Evolutionary conservation across 2,888 invertebrate genomes (phyloP), one percentile per base, ranked within the genome.

Genomic region (Lithophane ornitopus): DNA sequence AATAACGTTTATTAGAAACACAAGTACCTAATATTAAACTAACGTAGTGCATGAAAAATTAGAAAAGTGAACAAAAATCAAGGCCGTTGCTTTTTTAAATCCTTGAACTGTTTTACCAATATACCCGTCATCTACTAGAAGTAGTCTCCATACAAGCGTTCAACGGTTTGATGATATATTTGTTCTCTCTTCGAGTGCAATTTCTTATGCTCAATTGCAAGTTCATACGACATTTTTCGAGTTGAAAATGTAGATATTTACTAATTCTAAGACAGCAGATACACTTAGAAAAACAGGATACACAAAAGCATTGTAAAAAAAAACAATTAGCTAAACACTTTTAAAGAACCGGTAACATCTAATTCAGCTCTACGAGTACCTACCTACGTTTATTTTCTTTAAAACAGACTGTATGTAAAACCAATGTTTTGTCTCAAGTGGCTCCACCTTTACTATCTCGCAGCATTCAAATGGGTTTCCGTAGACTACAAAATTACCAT

Each of bases 391-490:
- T 34, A 3, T 72, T n/a, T 44, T 59, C 19, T 63, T 41, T 59
- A 41, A 52, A 65, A 58, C 71, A 68, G 19, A 41, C 63, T 68
- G 54, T 28, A 44, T 68, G 63, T 68, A 71, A 72, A 62, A 61
- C 49, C 68, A 71, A 71, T 69, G 68, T 83, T 70, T 69, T 56
- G 73, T 68, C 70, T 76, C 59, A 82, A 80, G 72, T 72, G 86
- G 81, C 78, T 86, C 82, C 84, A 86, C 85, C 91, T 89, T 90
- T 89, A 89, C 79, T 59, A 61, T 72, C 67, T 80, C 88, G 81
- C 4, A 71, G 84, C 86, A 91, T 91, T 91, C 84, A 90, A 92
- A 92, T 92, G 87, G 82, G 84, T 90, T 91, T 90, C 90, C 90
- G 88, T 88, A 85, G 88, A 87, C 87, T 81, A 89, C 89, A 88